Evolutionary conservation across 30 jellyfish, hydroid and myxozoan species (phyloP), one percentile per base, ranked within the genome.

Genomic region (Aurelia sp.): DNA sequence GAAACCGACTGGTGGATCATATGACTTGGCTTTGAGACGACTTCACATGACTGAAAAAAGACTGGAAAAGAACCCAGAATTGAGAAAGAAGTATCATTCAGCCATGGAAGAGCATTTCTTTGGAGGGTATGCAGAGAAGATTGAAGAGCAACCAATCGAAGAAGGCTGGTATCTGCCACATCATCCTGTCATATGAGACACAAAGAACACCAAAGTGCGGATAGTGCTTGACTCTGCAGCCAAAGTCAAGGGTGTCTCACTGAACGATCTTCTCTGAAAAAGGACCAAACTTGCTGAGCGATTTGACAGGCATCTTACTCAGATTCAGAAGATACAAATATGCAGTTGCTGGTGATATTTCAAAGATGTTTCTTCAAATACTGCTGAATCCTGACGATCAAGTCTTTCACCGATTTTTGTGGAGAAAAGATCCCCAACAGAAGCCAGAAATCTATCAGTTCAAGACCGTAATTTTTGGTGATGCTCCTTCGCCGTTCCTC

Each of bases 361-460:
- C 48, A 6, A 37, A 37, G 48, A 37, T 6, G 9, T 37, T 37
- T 37, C 48, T 37, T 37, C 48, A 37, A 37, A 37, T 37, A 4
- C 48, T 37, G 48, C 3, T 37, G 48, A 37, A 37, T 37, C 48
- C 48, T 37, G 48, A 37, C 0, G 7, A 37, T 37, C 90, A 80
- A 80, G 51, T 60, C 57, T 37, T 64, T 40, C 90, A 80, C 47
- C 78, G 74, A 57, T 80, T 80, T 47, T 44, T 80, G 62, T 80
- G 90, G 90, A 80, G 90, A 66, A 50, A 80, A 61, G 85, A 80
- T 58, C 58, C 33, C 33, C 33, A 27, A 2, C 2, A 27, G 2
- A 27, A 37, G 82, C 84, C 85, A 67, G 82, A 64, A 57, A 52
- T 80, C 82, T 80, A 80, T 68, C 82, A 64, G 85, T 64, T 80